Conservation (phyloP, 2,113 vertebrate genomes). For the Epinephelus fuscoguttatus region DNA sequence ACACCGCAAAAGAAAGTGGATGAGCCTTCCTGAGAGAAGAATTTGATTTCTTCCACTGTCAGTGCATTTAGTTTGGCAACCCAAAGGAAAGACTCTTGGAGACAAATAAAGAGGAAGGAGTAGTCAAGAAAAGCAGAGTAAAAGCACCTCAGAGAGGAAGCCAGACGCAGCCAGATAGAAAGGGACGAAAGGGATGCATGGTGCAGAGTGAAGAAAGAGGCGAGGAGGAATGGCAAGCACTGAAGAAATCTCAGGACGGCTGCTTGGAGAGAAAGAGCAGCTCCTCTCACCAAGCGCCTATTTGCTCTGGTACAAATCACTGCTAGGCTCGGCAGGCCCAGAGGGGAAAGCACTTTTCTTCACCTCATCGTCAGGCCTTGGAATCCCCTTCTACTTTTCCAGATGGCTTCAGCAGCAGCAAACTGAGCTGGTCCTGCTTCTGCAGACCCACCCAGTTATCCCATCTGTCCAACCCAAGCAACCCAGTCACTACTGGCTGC, state of each 20-base stretch:
- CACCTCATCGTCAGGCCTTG: slow-evolving; percentile 82
- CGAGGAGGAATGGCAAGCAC: slow-evolving; percentile 51
- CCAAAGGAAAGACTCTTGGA: slow-evolving; percentile 24
- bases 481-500: slow-evolving; percentile 60
- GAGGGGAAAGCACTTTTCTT: slow-evolving; percentile 85
- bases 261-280: slow-evolving; percentile 59
- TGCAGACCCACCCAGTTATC: slow-evolving; percentile 64
- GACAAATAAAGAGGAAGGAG: slow-evolving; percentile 45
- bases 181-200: slow-evolving; percentile 21
- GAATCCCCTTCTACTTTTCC: slow-evolving; percentile 81
- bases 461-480: slow-evolving; percentile 76
- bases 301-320: slow-evolving; percentile 81
- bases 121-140: slow-evolving; percentile 40
- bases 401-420: slow-evolving; percentile 81
- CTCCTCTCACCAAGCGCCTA: slow-evolving; percentile 52
- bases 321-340: slow-evolving; percentile 67
- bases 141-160: slow-evolving; percentile 47
- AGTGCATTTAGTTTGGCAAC: slow-evolving; percentile 37
- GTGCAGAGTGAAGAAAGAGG: slow-evolving; percentile 43
- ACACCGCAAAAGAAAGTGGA: not conserved
- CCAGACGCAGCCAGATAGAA: slow-evolving; percentile 18
- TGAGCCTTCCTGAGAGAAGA: not conserved
- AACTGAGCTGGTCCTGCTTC: slow-evolving; percentile 74
- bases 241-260: slow-evolving; percentile 67
- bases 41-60: slow-evolving; percentile 24